A percentile compares a stretch with the other conserved stretches of the same genome.
Conservation (phyloP, 2,797 vertebrate species). For the Tadarida brasiliensis region DNA sequence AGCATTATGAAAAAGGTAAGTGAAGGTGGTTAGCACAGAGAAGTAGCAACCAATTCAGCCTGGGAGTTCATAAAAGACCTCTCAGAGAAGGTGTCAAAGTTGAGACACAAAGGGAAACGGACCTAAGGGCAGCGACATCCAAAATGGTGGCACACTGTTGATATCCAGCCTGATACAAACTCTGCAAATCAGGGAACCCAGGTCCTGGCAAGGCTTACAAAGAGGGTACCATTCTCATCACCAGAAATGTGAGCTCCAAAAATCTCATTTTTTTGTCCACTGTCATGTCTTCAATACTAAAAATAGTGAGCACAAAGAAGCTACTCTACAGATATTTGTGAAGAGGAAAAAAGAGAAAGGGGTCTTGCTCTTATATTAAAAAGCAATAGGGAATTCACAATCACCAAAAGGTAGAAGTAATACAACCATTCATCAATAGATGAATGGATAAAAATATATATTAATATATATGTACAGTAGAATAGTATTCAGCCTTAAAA, state of each 20-base stretch:
- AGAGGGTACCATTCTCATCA: background rate
- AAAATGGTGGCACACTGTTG: constrained; percentile 15
- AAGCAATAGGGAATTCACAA: constrained; percentile 23
- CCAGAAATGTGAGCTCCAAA: background rate
- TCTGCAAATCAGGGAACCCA: background rate
- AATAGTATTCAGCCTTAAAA: constrained; percentile 19
- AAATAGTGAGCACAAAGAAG: constrained; percentile 30
- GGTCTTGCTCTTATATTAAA: constrained; percentile 12
- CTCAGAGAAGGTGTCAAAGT: constrained; percentile 1
- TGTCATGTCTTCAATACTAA: constrained; percentile 7
- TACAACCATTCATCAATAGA: background rate
- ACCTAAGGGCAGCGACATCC: background rate
- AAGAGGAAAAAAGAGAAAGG: background rate
- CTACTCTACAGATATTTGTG: constrained; percentile 4
- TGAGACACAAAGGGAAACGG: constrained; percentile 14
- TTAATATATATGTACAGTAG: background rate
- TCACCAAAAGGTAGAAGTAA: background rate
- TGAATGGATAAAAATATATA: background rate
- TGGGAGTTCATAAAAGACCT: background rate
- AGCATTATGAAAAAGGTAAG: background rate
- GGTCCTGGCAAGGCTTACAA: background rate
- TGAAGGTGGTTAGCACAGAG: background rate
- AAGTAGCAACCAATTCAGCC: background rate
- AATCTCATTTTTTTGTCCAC: background rate
- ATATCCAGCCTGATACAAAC: background rate